Evolutionary conservation across 2,888 invertebrate genomes (phyloP).

Genomic region (Dryobotodes eremita): DNA sequence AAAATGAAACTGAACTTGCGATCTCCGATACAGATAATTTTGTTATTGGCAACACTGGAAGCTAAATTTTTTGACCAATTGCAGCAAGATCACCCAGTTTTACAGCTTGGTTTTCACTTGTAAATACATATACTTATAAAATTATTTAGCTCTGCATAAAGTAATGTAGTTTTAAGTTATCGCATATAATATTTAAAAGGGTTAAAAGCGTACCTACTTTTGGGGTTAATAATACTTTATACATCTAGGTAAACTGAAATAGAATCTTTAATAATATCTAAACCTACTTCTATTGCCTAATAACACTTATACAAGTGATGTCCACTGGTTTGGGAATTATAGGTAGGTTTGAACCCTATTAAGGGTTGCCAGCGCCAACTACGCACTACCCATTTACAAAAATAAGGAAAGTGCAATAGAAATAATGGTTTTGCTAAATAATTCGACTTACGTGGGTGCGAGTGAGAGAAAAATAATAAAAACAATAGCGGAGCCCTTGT

Average conservation of each 20-base stretch:
- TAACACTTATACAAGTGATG: constrained; percentile 5
- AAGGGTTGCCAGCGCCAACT: not conserved
- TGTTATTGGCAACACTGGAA: not conserved
- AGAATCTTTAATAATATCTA: not conserved
- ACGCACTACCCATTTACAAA: not conserved
- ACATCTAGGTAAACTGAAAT: not conserved
- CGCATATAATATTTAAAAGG: constrained; percentile 41
- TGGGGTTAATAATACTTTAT: constrained; percentile 35
- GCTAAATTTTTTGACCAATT: constrained; percentile 3
- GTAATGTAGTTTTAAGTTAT: constrained; percentile 64
- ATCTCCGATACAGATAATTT: not conserved
- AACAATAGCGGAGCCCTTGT: not conserved
- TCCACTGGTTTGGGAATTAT: constrained; percentile 5
- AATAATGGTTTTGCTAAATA: not conserved
- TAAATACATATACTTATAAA: constrained; percentile 57
- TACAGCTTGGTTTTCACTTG: constrained; percentile 46
- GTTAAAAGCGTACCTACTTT: constrained; percentile 44
- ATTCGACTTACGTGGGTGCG: not conserved
- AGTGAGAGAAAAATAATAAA: not conserved
- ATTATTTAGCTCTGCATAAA: constrained; percentile 53
- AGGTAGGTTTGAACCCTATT: not conserved
- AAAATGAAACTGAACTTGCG: not conserved
- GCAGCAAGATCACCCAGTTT: constrained; percentile 15
- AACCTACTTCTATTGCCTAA: not conserved
- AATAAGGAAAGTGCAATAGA: not conserved